Evolutionary conservation across 2,113 vertebrate species (phyloP).

Genomic region (Ageneiosus marmoratus): DNA sequence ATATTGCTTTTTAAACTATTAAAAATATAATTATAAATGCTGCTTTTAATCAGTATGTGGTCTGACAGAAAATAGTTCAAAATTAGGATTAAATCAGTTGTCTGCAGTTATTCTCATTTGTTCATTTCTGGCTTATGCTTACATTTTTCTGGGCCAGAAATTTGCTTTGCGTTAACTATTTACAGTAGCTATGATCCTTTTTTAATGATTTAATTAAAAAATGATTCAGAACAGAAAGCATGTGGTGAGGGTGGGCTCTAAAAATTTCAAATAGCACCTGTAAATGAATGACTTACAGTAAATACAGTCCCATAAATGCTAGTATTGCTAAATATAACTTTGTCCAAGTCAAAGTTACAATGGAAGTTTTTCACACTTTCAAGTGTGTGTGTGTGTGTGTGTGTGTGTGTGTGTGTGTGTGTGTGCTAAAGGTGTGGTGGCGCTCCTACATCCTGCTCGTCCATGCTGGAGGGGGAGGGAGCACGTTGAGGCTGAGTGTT

Average conservation of each 20-base stretch:
- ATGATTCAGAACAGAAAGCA: not conserved
- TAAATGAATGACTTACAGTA: not conserved
- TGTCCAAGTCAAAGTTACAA: not conserved
- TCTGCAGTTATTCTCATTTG: not conserved
- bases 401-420: conserved; percentile 10
- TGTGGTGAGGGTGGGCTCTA: not conserved
- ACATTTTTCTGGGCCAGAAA: not conserved
- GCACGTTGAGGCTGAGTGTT: conserved; percentile 79
- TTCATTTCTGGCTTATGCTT: not conserved
- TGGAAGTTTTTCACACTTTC: not conserved
- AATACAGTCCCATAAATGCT: not conserved
- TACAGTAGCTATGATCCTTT: not conserved
- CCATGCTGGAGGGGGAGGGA: conserved; percentile 86
- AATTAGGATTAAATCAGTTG: not conserved
- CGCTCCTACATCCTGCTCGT: conserved; percentile 84
- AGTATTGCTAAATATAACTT: not conserved
- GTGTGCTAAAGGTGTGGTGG: conserved; percentile 37
- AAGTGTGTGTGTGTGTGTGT: not conserved
- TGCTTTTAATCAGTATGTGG: not conserved
- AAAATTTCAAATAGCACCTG: not conserved
- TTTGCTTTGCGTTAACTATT: not conserved
- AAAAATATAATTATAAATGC: no score
- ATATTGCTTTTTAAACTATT: no score
- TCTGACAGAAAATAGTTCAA: not conserved
- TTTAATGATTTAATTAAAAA: not conserved